Conservation (phyloP, 2,797 vertebrate genomes). For the Thaleichthys pacificus region DNA sequence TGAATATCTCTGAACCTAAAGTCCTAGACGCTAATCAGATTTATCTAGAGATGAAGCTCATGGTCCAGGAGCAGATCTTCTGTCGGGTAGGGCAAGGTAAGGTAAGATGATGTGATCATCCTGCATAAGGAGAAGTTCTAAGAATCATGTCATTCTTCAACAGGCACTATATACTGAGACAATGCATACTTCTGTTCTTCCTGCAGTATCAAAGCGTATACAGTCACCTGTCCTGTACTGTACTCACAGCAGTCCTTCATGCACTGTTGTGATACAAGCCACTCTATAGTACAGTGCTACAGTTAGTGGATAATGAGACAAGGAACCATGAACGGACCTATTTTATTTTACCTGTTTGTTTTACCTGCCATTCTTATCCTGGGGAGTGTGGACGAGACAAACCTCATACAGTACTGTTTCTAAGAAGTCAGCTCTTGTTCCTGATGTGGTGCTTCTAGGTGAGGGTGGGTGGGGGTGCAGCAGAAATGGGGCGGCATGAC, state of each 20-base stretch:
- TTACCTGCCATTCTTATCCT: background rate
- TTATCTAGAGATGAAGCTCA: constrained; percentile 73
- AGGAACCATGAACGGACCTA: too few relatives aligned
- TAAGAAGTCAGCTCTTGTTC: constrained; percentile 14
- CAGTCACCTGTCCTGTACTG: too few relatives aligned
- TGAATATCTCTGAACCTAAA: constrained; percentile 52
- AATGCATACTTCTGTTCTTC: too few relatives aligned
- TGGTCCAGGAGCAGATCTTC: constrained; percentile 56
- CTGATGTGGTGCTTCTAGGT: constrained; percentile 22
- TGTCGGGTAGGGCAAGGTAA: constrained; percentile 53
- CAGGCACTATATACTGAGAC: constrained; percentile 23
- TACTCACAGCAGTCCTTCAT: too few relatives aligned
- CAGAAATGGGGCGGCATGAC: constrained; percentile 25
- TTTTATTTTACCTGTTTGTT: background rate
- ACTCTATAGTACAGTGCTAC: background rate
- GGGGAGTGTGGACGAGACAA: background rate
- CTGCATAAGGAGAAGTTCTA: constrained; percentile 64
- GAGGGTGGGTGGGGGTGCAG: constrained; percentile 21
- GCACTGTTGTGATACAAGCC: background rate
- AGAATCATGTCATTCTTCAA: constrained; percentile 63
- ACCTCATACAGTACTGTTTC: background rate
- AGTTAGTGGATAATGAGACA: background rate
- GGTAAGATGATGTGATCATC: constrained; percentile 71
- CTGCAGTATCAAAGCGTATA: too few relatives aligned
- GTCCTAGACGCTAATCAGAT: constrained; percentile 71